phyloP scores from a whole-genome alignment of 2,888 invertebrate genomes.

The Morpho helenor region DNA sequence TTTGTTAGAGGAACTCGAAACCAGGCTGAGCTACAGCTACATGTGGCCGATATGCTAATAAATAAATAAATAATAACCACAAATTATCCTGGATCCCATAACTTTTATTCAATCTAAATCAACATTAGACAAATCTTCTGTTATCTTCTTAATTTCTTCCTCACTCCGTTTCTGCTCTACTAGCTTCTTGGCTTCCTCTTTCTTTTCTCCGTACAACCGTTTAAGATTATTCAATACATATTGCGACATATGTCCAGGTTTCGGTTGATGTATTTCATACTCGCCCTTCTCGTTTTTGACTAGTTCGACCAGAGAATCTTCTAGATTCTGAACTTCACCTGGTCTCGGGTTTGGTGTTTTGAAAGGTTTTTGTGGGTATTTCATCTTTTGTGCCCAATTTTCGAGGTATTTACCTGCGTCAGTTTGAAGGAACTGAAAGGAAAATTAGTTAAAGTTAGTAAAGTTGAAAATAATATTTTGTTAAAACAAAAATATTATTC shows the following conservation, averaged over 20 bases:
- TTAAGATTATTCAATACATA: conserved; percentile 50
- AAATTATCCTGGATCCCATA: not conserved
- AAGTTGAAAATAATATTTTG: not conserved
- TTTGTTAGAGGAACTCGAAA: too few relatives aligned
- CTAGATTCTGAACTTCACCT: conserved; percentile 57
- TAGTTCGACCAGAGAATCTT: conserved; percentile 64
- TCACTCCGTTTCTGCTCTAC: conserved; percentile 43
- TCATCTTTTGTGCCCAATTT: conserved; percentile 81
- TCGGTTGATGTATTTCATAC: conserved; percentile 66
- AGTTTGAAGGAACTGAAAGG: conserved; percentile 57
- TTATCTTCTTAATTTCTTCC: conserved; percentile 70
- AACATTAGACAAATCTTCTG: conserved; percentile 79
- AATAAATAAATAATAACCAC: not conserved
- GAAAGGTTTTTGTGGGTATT: conserved; percentile 38
- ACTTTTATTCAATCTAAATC: conserved; percentile 60
- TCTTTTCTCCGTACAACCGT: conserved; percentile 57
- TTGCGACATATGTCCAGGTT: conserved; percentile 57
- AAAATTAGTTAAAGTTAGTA: conserved; percentile 1
- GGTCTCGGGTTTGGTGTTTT: conserved; percentile 31
- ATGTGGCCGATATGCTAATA: too few relatives aligned
- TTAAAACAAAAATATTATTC: not conserved
- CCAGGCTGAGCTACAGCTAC: too few relatives aligned
- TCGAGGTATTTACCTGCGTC: conserved; percentile 79
- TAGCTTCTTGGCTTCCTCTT: conserved; percentile 47
- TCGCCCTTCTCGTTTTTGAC: conserved; percentile 60